A percentile compares a stretch with the other conserved stretches of the same genome.
Evolutionary conservation across 2,113 vertebrate species (phyloP).

Genomic region (Formicarius rufipectus): DNA sequence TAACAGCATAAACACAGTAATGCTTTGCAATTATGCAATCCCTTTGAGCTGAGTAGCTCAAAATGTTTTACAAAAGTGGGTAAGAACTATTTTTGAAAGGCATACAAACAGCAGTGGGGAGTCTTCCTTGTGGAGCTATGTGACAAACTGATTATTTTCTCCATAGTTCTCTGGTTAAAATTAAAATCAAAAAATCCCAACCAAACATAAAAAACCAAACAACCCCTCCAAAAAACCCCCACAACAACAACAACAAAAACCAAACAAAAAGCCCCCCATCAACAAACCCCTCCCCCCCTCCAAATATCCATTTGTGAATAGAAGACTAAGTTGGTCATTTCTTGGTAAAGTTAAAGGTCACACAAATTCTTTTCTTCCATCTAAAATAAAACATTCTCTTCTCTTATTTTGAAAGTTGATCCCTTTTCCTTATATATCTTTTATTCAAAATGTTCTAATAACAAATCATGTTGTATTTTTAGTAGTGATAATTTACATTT

Average conservation of each 20-base stretch:
- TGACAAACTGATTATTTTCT: neutral
- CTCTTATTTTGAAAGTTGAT: neutral
- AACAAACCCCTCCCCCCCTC: accelerated
- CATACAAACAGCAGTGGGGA: neutral
- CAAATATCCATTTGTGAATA: neutral
- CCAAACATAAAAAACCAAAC: neutral
- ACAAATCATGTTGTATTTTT: neutral
- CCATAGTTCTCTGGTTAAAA: neutral
- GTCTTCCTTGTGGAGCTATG: neutral
- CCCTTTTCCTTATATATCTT: neutral
- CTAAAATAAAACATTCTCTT: neutral
- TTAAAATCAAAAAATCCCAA: neutral
- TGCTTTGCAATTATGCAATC: constrained; percentile 14
- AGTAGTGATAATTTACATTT: neutral
- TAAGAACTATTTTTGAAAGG: neutral
- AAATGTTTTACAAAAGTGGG: constrained; percentile 7
- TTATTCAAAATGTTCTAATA: neutral
- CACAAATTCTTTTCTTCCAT: accelerated
- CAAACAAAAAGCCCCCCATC: too few relatives aligned
- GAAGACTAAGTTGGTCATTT: neutral
- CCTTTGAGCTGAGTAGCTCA: neutral
- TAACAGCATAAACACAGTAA: neutral
- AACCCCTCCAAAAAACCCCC: accelerated
- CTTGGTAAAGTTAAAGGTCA: neutral
- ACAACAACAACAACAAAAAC: too few relatives aligned